phyloP scores from a whole-genome alignment of 1,140 invertebrate species.

The Hesperophylax magnus region DNA sequence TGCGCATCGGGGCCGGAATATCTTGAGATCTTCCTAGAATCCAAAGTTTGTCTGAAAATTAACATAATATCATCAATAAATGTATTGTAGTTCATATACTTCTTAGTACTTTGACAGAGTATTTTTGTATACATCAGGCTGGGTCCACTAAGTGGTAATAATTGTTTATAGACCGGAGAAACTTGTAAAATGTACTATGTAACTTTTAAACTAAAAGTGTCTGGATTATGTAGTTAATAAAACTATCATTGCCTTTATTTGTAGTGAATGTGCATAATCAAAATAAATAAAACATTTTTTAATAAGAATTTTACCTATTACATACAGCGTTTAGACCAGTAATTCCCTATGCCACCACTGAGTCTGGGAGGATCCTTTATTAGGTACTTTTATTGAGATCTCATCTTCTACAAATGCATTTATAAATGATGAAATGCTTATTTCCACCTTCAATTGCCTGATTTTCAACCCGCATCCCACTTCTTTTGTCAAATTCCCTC shows the following conservation, averaged over 20 bases:
- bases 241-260: neutral
- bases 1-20: slow-evolving; percentile 71
- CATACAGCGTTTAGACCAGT: no score
- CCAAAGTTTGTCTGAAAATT: slow-evolving; percentile 75
- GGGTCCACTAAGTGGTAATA: neutral
- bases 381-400: no score
- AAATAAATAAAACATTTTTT: slow-evolving; percentile 19
- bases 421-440: no score
- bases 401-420: no score
- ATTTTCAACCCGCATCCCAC: no score
- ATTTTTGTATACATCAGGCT: neutral
- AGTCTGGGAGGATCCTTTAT: no score
- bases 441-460: no score
- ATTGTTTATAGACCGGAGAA: no score
- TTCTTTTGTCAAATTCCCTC: no score
- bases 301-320: slow-evolving; percentile 15
- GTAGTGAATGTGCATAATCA: neutral
- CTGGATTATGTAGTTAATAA: neutral
- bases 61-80: neutral
- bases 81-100: neutral
- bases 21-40: slow-evolving; percentile 74
- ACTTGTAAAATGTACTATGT: no score
- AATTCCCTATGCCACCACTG: no score
- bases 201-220: neutral
- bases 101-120: neutral